Base-by-base conservation (phyloP, 2,888 invertebrate genomes). In the Leucania comma region DNA sequence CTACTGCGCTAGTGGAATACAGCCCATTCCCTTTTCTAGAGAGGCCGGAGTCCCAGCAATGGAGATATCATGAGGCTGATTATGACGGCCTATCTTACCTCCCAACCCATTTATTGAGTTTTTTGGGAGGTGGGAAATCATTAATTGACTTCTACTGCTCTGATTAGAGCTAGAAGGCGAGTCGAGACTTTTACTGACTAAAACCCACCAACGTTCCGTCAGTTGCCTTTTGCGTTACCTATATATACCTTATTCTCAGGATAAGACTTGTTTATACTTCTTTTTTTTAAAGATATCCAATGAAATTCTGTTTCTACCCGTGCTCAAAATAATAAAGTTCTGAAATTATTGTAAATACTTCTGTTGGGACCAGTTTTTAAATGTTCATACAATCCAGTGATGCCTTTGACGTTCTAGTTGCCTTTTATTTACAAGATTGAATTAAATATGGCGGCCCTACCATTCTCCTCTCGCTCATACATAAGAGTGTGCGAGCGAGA, bases 301-400 rank as follows among this genome's bases (percentile, higher is more conserved):
- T n/a, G 3, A 42, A 59, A 51, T 22, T 29, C 26, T 20, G 0
- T 17, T 62, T 35, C 10, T 58, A 20, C 20, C 22, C 9, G 12
- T 17, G 38, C 1, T 42, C 3, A 14, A 26, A 3, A 32, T 20
- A 29, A 2, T 4, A n/a, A 60, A 53, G 57, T 64, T 77, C 74
- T 51, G 69, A 68, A 14, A 60, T 68, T 59, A 57, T 69, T 59
- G 22, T 63, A 14, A 57, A 26, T 58, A 32, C 9, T 24, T 67
- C 24, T 32, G 10, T 61, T 60, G 53, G 75, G 70, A 66, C 62
- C 53, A 63, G 14, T 57, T 63, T 42, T 62, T 14, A 24, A 35
- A 53, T 2, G 14, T 56, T 57, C 46, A 53, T 32, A 26, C 1
- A 22, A 35, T 57, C 32, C 26, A 54, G 22, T 48, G 32, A 29